A percentile compares a stretch with the other conserved stretches of the same genome.
Evolutionary conservation across 2,888 invertebrate species (phyloP).

Genomic region (Colletes collaris): DNA sequence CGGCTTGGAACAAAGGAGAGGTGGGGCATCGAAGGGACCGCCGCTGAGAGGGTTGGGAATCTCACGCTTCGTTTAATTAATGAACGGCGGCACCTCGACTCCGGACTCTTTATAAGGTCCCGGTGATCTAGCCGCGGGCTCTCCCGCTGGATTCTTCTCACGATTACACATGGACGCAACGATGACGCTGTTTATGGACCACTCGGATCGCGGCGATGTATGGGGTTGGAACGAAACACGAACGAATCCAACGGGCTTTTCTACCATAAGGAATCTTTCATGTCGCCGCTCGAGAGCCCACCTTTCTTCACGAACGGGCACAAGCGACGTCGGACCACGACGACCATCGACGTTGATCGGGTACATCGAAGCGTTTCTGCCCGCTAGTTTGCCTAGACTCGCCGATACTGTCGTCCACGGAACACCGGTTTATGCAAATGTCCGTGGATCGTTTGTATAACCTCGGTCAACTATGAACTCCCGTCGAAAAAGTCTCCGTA

Average conservation of each 20-base stretch:
- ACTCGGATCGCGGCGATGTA: constrained; percentile 43
- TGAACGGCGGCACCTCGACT: constrained; percentile 74
- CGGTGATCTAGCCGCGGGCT: constrained; percentile 54
- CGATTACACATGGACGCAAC: constrained; percentile 60
- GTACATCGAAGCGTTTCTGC: constrained; percentile 51
- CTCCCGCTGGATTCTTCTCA: constrained; percentile 43
- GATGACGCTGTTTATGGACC: constrained; percentile 63
- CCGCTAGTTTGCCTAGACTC: constrained; percentile 11
- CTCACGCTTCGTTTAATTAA: constrained; percentile 82
- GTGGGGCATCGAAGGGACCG: constrained; percentile 48
- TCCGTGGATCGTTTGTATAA: no score
- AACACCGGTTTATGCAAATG: no score
- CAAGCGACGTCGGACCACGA: constrained; percentile 38
- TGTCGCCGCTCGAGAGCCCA: constrained; percentile 57
- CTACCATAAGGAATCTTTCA: constrained; percentile 68
- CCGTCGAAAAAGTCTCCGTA: no score
- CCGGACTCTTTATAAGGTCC: constrained; percentile 65
- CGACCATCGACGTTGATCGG: constrained; percentile 33
- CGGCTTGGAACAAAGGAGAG: constrained; percentile 67
- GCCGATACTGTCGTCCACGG: background rate
- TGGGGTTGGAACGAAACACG: constrained; percentile 41
- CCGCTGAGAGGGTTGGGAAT: constrained; percentile 73
- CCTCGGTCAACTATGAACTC: no score
- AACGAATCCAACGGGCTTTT: constrained; percentile 51
- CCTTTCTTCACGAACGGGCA: constrained; percentile 54